phyloP scores from a whole-genome alignment of 2,113 vertebrate species.

The Pelmatolapia mariae region DNA sequence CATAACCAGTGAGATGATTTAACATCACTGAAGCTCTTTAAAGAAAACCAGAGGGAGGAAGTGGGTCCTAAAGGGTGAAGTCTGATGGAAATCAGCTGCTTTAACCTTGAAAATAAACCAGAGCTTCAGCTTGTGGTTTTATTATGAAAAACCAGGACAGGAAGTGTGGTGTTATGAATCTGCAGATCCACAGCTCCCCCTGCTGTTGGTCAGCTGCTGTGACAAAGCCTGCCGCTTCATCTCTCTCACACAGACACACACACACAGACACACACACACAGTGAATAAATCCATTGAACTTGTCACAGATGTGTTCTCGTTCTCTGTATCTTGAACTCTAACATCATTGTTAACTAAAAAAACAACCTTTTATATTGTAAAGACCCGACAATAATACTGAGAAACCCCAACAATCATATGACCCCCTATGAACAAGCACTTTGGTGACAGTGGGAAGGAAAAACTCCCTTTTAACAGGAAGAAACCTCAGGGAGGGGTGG shows the following conservation, averaged over 20 bases:
- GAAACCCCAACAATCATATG: background rate
- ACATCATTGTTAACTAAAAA: background rate
- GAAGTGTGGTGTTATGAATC: background rate
- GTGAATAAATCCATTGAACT: background rate
- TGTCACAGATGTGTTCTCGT: background rate
- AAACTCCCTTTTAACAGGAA: no score
- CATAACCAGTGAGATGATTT: background rate
- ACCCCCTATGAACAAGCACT: background rate
- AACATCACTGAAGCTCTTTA: background rate
- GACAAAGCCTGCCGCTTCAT: background rate
- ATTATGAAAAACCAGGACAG: background rate
- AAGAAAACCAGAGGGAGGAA: background rate
- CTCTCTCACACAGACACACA: accelerated
- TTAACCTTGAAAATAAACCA: background rate
- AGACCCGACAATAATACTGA: background rate
- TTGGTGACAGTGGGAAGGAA: no score
- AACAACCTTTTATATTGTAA: background rate
- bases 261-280: background rate
- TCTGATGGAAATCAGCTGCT: background rate
- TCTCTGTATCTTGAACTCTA: background rate
- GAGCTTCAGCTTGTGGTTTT: background rate
- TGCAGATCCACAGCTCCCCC: background rate
- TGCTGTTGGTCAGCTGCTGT: background rate
- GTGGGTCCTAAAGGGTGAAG: background rate
- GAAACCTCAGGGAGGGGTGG: no score